Evolutionary conservation across 2,113 vertebrate genomes (phyloP).

Genomic region (Tupaia chinensis): DNA sequence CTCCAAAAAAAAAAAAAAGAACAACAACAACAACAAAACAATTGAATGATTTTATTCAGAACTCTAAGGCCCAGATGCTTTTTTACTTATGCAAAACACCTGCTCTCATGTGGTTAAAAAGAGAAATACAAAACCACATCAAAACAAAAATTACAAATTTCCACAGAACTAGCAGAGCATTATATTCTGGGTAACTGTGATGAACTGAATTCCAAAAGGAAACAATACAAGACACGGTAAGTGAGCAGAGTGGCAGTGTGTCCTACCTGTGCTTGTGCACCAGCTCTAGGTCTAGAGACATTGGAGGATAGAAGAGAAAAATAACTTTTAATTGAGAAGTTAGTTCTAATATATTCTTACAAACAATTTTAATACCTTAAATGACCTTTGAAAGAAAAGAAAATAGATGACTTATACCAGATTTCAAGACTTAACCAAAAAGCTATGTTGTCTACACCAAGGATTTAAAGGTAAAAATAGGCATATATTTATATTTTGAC

Average conservation of each 20-base stretch:
- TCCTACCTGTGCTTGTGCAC: neutral
- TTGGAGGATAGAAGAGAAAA: neutral
- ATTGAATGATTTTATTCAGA: neutral
- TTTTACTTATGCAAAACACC: neutral
- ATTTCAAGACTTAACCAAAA: neutral
- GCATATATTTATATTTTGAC: neutral
- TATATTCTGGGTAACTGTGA: neutral
- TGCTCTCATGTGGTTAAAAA: neutral
- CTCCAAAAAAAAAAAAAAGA: too few species aligned
- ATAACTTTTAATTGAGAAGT: neutral
- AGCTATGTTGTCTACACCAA: neutral
- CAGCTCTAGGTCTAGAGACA: neutral
- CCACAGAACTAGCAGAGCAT: neutral
- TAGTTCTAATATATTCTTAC: neutral
- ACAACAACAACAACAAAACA: too few species aligned
- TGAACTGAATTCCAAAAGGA: neutral
- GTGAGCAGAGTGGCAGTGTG: neutral
- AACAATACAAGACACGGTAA: neutral
- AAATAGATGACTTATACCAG: neutral
- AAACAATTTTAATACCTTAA: neutral
- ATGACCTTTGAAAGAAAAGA: neutral
- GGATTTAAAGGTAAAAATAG: neutral
- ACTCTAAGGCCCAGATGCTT: neutral
- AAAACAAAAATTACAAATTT: neutral
- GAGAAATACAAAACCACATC: neutral